Conservation (phyloP, 53 echinoderm and acorn worm species). For the Mesocentrotus franciscanus region DNA sequence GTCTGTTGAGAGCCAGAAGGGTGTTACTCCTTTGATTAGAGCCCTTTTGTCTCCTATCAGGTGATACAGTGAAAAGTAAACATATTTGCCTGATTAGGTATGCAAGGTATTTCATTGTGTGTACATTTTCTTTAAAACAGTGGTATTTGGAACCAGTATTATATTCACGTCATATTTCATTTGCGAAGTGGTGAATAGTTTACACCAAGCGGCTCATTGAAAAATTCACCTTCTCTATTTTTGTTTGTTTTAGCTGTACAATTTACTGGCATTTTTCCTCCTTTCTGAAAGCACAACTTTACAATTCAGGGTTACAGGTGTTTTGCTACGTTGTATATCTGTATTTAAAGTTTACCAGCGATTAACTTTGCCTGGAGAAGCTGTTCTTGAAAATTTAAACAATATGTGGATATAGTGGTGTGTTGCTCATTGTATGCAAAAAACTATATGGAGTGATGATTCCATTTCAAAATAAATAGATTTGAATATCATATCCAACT, state of each 20-base stretch:
- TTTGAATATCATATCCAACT: background rate
- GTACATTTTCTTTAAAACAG: background rate
- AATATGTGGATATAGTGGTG: background rate
- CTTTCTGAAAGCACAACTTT: constrained; percentile 1
- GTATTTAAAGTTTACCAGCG: background rate
- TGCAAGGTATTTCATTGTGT: background rate
- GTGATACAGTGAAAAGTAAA: background rate
- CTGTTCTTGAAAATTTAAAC: background rate
- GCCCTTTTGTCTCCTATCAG: background rate
- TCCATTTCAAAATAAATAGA: constrained; percentile 26
- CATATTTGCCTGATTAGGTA: background rate
- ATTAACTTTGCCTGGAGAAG: constrained; percentile 12
- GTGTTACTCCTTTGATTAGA: background rate
- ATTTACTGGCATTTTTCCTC: background rate
- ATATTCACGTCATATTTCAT: background rate
- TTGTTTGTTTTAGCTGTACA: background rate
- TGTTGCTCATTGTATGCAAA: constrained; percentile 37
- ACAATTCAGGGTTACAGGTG: background rate
- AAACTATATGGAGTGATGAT: constrained; percentile 4
- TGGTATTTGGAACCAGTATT: background rate
- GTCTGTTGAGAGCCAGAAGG: background rate
- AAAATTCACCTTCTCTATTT: background rate
- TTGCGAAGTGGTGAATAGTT: background rate
- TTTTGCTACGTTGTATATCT: constrained; percentile 10
- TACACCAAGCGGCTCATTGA: background rate